Base-by-base conservation (phyloP, 2,888 invertebrate species). In the Campoplex capitator region DNA sequence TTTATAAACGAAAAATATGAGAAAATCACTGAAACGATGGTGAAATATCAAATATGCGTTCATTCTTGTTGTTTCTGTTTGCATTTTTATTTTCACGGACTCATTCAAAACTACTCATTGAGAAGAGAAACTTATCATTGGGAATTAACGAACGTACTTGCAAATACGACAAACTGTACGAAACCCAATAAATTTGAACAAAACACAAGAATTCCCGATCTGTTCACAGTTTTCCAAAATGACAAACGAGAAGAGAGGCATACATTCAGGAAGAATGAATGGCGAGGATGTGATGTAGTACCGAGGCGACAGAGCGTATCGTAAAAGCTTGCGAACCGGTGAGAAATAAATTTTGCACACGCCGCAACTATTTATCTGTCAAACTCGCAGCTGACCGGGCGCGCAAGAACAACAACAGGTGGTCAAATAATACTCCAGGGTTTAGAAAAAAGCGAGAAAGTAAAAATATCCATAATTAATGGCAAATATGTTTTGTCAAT, bases 271-370 rank as follows among this genome's bases (percentile, higher is more conserved):
- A 23, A 71, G 74, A 67, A 75, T 83, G 83, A 86, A 86, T 75
- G 75, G 70, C 58, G 18, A 51, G 42, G 38, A 38, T 42, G 42
- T 23, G 11, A 35, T 48, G 28, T 28, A 65, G 54, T 11, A 28
- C 73, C 54, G 42, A 62, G 58, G 51, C 58, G 68, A 74, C 35
- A 68, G 38, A 13, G 75, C 28, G 74, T 48, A 77, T 71, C 73
- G 71, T 73, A 78, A 23, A 23, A 45, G 28, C 62, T 58, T 68
- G 78, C 70, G 58, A 85, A 83, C 76, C 71, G 32, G 35, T 42
- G 70, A n/a, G 51, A 65, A 68, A 77, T 65, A 67, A 83, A 84
- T 86, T 87, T 90, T 90, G 89, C 90, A 86, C 89, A 65, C 89
- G 81, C 74, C 89, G 84, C 79, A 23, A 58, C 23, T 58, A 45